A percentile compares a stretch with the other conserved stretches of the same genome.
Evolutionary conservation across 2,888 invertebrate genomes (phyloP).

Genomic region (Scrobipalpa atriplicella): DNA sequence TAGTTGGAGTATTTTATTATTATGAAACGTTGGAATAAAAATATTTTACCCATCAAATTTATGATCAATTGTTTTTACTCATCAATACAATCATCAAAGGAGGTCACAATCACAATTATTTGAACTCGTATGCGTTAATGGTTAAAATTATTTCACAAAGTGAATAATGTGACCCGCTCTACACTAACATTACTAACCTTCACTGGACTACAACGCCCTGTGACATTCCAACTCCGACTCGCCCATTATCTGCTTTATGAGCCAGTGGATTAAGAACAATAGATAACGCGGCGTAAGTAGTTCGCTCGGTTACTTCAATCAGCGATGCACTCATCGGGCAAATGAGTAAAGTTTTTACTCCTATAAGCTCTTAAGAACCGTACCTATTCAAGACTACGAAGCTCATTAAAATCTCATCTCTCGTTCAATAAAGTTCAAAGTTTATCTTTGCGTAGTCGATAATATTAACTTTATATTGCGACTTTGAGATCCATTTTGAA

Average conservation of each 20-base stretch:
- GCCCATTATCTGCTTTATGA: constrained; percentile 47
- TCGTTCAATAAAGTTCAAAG: constrained; percentile 7
- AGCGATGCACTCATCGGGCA: constrained; percentile 8
- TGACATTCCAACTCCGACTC: constrained; percentile 42
- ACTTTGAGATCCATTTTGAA: no score
- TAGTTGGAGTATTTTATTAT: no score
- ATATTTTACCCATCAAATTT: no score
- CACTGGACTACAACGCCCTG: no score
- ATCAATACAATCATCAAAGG: no score
- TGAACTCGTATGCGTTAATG: no score
- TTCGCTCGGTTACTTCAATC: constrained; percentile 17
- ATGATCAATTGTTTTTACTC: no score
- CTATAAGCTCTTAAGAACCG: constrained; percentile 19
- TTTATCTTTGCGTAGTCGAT: constrained; percentile 5
- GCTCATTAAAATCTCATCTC: constrained; percentile 11
- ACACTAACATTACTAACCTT: no score
- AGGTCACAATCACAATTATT: no score
- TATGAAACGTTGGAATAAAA: no score
- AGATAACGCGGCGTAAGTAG: constrained; percentile 37
- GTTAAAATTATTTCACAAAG: no score
- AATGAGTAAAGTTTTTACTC: constrained; percentile 15
- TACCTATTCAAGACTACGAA: not conserved
- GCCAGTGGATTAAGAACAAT: constrained; percentile 47
- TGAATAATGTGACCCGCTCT: no score
- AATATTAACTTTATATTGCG: not conserved